phyloP scores from a whole-genome alignment of 1,140 invertebrate species.

The Leptinotarsa undecemlineata region DNA sequence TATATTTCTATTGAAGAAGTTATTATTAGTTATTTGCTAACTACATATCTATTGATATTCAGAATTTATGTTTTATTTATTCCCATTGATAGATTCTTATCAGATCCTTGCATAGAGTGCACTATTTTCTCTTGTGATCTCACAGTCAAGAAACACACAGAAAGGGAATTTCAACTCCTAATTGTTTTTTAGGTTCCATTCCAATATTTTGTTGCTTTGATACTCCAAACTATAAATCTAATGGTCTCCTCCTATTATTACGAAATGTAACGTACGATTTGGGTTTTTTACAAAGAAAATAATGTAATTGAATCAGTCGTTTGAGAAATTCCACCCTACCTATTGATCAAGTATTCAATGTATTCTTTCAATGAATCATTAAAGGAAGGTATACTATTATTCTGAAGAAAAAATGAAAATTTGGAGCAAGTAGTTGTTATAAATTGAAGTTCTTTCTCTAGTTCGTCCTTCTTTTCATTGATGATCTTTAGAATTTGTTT shows the following conservation, averaged over 20 bases:
- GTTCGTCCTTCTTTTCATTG: slow-evolving; percentile 28
- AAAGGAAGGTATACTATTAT: slow-evolving; percentile 43
- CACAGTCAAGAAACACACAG: too few relatives aligned
- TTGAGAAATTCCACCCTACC: slow-evolving; percentile 30
- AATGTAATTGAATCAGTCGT: background rate
- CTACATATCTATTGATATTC: background rate
- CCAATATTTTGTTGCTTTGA: too few relatives aligned
- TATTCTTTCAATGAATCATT: slow-evolving; percentile 44
- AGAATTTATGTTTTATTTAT: slow-evolving; percentile 13
- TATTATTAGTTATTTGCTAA: background rate
- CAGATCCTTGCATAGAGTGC: too few relatives aligned
- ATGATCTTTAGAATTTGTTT: slow-evolving; percentile 33
- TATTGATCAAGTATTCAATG: slow-evolving; percentile 41
- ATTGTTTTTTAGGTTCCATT: too few relatives aligned
- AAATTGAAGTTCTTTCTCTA: slow-evolving; percentile 36
- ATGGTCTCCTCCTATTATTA: too few relatives aligned
- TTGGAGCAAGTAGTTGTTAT: slow-evolving; percentile 40
- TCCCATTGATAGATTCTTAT: background rate
- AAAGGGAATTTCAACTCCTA: too few relatives aligned
- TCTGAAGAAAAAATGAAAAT: slow-evolving; percentile 43
- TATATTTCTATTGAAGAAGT: background rate
- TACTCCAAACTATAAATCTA: too few relatives aligned
- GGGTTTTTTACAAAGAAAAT: too few relatives aligned
- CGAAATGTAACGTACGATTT: too few relatives aligned
- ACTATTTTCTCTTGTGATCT: too few relatives aligned